Evolutionary conservation across 2,113 vertebrate species (phyloP).

Genomic region (Passer domesticus): DNA sequence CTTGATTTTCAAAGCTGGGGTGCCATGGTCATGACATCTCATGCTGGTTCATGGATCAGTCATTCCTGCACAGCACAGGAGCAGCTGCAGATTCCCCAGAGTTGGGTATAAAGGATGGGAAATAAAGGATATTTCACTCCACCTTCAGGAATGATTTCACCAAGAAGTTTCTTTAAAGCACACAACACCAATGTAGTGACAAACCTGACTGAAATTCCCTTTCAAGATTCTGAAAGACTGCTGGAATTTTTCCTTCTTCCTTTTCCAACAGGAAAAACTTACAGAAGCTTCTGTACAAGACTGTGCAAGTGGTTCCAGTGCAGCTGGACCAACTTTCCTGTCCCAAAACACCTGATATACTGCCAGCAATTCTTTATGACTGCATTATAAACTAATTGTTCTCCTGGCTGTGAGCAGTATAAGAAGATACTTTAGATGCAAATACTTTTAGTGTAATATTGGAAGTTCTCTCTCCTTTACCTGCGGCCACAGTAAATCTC

Average conservation of each 20-base stretch:
- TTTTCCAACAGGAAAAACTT: neutral
- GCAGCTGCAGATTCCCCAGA: neutral
- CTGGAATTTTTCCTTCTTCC: neutral
- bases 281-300: neutral
- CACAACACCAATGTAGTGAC: neutral
- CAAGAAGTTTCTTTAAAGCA: neutral
- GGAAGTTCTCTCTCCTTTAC: neutral
- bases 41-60: neutral
- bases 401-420: neutral
- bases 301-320: neutral
- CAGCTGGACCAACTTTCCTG: neutral
- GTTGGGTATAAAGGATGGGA: accelerated
- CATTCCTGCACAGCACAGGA: neutral
- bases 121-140: neutral
- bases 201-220: neutral
- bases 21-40: neutral
- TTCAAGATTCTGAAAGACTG: neutral
- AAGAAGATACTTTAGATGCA: neutral
- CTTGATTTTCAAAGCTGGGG: neutral
- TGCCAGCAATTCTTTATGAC: neutral
- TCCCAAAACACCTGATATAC: neutral
- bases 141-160: neutral
- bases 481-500: neutral
- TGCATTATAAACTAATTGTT: neutral
- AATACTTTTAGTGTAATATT: neutral